A percentile compares a stretch with the other conserved stretches of the same genome.
Conservation (phyloP, 2,888 invertebrate species). For the Ethmia dodecea region DNA sequence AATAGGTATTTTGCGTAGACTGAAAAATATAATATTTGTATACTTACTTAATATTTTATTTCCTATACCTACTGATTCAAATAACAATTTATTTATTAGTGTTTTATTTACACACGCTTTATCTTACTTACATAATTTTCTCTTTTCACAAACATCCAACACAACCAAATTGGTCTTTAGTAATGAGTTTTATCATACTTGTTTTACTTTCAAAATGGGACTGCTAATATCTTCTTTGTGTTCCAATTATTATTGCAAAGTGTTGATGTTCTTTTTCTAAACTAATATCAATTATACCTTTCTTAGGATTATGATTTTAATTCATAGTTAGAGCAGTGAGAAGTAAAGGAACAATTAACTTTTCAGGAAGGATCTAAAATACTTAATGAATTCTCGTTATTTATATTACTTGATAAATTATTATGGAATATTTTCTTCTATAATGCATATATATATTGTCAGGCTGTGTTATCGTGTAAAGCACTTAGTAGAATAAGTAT, state of each 20-base stretch:
- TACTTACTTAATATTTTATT: background rate
- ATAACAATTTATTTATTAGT: background rate
- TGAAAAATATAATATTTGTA: background rate
- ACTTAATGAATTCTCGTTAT: too few species aligned
- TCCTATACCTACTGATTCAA: background rate
- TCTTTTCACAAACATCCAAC: slow-evolving; percentile 75
- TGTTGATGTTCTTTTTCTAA: slow-evolving; percentile 12
- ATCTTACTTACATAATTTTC: slow-evolving; percentile 46
- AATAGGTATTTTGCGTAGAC: too few species aligned
- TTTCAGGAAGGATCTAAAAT: too few species aligned
- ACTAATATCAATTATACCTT: too few species aligned
- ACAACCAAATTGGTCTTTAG: slow-evolving; percentile 27
- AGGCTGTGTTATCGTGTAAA: too few species aligned
- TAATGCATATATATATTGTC: too few species aligned
- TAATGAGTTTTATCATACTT: slow-evolving; percentile 2
- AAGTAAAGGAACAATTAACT: too few species aligned
- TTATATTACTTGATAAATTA: too few species aligned
- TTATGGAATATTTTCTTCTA: too few species aligned
- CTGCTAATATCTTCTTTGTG: slow-evolving; percentile 32
- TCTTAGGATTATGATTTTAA: too few species aligned
- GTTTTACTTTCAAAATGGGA: slow-evolving; percentile 26
- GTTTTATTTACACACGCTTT: slow-evolving; percentile 26
- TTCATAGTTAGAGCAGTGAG: too few species aligned
- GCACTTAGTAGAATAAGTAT: too few species aligned
- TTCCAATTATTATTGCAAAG: slow-evolving; percentile 11